These are phyloP conservation scores for Xiphophorus birchmanni DNA, from an alignment of 2,797 vertebrate genomes.

Conservation along the genomic window DNA sequence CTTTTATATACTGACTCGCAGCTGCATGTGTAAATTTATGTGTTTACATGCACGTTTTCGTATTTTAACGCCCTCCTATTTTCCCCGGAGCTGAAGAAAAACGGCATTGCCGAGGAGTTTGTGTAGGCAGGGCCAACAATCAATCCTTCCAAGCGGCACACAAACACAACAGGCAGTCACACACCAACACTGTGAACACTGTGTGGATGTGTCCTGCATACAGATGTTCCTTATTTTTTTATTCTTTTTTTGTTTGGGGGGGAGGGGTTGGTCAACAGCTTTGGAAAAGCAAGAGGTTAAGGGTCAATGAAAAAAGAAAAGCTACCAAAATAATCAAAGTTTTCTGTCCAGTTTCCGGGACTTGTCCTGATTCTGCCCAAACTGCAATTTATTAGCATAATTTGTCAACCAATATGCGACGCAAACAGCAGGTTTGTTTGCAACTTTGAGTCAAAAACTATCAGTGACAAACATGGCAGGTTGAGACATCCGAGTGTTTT, in stretches of 20 bases:
- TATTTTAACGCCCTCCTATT: slow-evolving; percentile 33
- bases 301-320: slow-evolving; percentile 43
- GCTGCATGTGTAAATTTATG: neutral
- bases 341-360: neutral
- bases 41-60: neutral
- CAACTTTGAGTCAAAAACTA: neutral
- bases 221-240: slow-evolving; percentile 51
- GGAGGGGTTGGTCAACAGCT: slow-evolving; percentile 23
- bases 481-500: neutral
- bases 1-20: neutral
- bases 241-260: neutral
- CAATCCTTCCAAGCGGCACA: slow-evolving; percentile 52
- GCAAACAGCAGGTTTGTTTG: neutral
- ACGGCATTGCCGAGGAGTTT: slow-evolving; percentile 30
- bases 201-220: slow-evolving; percentile 63
- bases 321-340: slow-evolving; percentile 5
- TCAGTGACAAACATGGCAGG: neutral
- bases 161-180: slow-evolving; percentile 30
- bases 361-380: neutral
- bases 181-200: slow-evolving; percentile 43
- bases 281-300: slow-evolving; percentile 42
- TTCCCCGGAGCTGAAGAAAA: slow-evolving; percentile 30
- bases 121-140: slow-evolving; percentile 61
- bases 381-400: slow-evolving; percentile 3
- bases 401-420: neutral